Evolutionary conservation across 2,113 vertebrate species (phyloP).

Genomic region (Rutilus rutilus): DNA sequence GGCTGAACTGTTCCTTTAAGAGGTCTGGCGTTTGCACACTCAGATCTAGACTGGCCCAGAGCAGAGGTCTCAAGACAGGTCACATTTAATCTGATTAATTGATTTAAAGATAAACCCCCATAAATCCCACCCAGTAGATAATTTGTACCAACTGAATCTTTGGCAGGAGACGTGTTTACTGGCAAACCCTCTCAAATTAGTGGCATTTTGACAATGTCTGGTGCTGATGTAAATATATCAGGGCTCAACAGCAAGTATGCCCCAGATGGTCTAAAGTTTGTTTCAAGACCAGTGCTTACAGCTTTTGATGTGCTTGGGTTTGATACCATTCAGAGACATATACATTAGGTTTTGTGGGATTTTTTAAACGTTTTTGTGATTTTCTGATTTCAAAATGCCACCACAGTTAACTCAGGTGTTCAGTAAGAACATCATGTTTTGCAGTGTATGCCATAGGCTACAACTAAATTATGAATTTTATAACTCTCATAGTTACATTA

Average conservation of each 20-base stretch:
- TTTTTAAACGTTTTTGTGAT: background rate
- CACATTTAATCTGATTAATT: slow-evolving; percentile 74
- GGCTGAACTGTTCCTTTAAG: background rate
- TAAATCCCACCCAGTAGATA: slow-evolving; percentile 66
- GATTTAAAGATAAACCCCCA: slow-evolving; percentile 63
- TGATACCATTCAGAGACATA: background rate
- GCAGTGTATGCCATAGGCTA: no score
- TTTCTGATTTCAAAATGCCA: background rate
- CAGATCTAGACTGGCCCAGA: slow-evolving; percentile 41
- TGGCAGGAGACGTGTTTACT: background rate
- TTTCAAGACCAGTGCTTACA: background rate
- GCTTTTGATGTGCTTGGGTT: background rate
- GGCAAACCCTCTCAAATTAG: background rate
- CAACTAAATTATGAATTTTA: background rate
- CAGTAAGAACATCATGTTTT: no score
- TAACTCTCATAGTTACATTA: no score
- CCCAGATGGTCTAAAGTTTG: background rate
- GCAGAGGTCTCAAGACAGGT: slow-evolving; percentile 59
- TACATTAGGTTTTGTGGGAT: background rate
- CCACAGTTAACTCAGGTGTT: background rate
- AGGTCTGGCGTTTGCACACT: background rate
- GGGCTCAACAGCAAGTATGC: background rate
- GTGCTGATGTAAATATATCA: background rate
- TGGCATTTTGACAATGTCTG: background rate
- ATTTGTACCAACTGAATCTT: slow-evolving; percentile 60